These are phyloP conservation scores for Polyommatus icarus DNA, from an alignment of 2,888 invertebrate species.

Conservation along the genomic window DNA sequence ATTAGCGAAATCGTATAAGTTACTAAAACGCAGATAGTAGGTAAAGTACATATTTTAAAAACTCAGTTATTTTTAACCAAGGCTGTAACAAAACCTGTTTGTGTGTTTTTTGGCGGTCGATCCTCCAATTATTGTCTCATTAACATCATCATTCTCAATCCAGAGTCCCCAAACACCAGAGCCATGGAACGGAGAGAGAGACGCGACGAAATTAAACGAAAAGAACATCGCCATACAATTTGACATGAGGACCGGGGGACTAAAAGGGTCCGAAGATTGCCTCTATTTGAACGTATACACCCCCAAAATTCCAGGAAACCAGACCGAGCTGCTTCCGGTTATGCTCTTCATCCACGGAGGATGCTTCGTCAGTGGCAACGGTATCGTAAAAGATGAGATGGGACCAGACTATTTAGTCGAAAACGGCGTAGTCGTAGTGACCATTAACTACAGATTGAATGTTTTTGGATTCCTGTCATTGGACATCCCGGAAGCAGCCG, in stretches of 20 bases:
- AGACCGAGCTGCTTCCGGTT: slow-evolving; percentile 49
- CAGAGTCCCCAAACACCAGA: slow-evolving; percentile 62
- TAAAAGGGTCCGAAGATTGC: slow-evolving; percentile 61
- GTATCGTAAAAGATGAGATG: slow-evolving; percentile 49
- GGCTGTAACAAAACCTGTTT: neutral
- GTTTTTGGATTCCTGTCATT: slow-evolving; percentile 61
- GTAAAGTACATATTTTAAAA: neutral
- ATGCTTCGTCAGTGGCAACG: slow-evolving; percentile 57
- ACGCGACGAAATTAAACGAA: slow-evolving; percentile 65
- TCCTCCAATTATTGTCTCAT: neutral
- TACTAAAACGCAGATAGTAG: neutral
- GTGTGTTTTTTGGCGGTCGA: neutral
- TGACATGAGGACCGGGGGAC: slow-evolving; percentile 41
- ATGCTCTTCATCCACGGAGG: slow-evolving; percentile 67
- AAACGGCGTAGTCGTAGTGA: slow-evolving; percentile 59
- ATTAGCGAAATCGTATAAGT: neutral
- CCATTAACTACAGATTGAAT: slow-evolving; percentile 65
- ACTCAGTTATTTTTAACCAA: neutral
- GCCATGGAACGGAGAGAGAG: slow-evolving; percentile 66
- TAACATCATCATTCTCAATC: slow-evolving; percentile 38
- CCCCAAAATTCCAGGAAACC: slow-evolving; percentile 48
- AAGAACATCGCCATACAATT: slow-evolving; percentile 49
- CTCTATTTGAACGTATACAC: slow-evolving; percentile 62
- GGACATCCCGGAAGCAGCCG: slow-evolving; percentile 55
- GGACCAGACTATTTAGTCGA: slow-evolving; percentile 63